Evolutionary conservation across 1,140 invertebrate genomes (phyloP).

Genomic region (Vanessa atalanta): DNA sequence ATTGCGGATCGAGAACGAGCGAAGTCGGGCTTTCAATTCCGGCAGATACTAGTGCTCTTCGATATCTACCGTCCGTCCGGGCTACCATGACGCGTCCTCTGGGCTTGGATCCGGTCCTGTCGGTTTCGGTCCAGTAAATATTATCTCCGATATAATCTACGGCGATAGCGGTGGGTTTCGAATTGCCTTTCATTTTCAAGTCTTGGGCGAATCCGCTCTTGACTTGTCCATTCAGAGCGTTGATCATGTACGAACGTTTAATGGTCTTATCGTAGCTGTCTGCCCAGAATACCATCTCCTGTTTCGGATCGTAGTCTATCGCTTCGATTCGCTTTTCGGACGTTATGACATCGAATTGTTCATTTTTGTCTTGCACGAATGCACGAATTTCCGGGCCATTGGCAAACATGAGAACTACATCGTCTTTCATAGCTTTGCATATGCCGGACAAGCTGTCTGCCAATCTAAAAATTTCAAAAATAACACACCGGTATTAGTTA

Average conservation of each 20-base stretch:
- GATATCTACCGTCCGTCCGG: conserved; percentile 93
- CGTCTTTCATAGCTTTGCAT: conserved; percentile 86
- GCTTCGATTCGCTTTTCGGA: conserved; percentile 93
- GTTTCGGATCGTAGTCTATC: conserved; percentile 91
- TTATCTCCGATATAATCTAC: conserved; percentile 96
- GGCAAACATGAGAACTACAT: conserved; percentile 85
- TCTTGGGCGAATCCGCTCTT: conserved; percentile 94
- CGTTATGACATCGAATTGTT: conserved; percentile 88
- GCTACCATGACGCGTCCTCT: conserved; percentile 92
- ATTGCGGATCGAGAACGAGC: conserved; percentile 92
- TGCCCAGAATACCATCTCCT: conserved; percentile 95
- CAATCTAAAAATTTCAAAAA: conserved; percentile 66
- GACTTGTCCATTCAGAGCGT: conserved; percentile 87
- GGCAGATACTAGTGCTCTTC: conserved; percentile 86
- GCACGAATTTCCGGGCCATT: conserved; percentile 94
- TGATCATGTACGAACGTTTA: conserved; percentile 94
- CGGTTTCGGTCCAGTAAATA: conserved; percentile 96
- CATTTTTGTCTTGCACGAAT: conserved; percentile 84
- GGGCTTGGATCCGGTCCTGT: conserved; percentile 86
- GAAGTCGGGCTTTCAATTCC: conserved; percentile 91
- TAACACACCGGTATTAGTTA: not conserved
- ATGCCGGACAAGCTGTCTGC: conserved; percentile 90
- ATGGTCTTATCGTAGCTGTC: conserved; percentile 94
- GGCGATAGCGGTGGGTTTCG: conserved; percentile 91
- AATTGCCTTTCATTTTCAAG: conserved; percentile 89